Base-by-base conservation (phyloP, 2,888 invertebrate genomes). In the Magallana nippona region DNA sequence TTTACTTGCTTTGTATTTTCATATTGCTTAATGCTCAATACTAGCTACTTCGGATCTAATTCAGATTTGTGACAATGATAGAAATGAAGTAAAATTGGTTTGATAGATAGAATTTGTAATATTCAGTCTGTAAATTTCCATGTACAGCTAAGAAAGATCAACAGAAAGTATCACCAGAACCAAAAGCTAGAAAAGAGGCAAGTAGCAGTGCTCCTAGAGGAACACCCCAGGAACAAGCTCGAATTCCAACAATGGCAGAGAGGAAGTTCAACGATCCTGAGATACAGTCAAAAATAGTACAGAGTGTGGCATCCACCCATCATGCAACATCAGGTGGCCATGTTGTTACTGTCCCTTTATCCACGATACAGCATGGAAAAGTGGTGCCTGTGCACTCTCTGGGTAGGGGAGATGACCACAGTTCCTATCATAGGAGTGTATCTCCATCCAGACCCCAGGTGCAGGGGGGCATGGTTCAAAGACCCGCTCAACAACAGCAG, bases 391-490 rank as follows among this genome's bases (percentile, higher is more conserved):
- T 79, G 19, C 79, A 27, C 27, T 10, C 15, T 15, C 1, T 71
- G 17, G 32, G 80, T 27, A 17, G 55, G 15, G 32, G 71, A 32
- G 58, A 57, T 80, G 55, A 86, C 85, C 32, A 87, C 86, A 83
- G 15, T 19, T 89, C 27, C 88, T 89, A 63, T 88, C 89, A 55
- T 88, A 89, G 84, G 89, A 89, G 88, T 63, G 58, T 88, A 19
- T 89, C 89, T 11, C 89, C 89, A 44, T 89, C 89, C 17, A 86
- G 89, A 82, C 13, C 11, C 32, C 58, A 71, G 19, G 60, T 17
- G 1, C 79, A 56, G 22, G 79, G 55, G n/a, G 27, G 55, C 13
- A 22, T n/a, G 8, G 56, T 27, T 8, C 79, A 56, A 79, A 83
- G 78, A 77, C 71, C 63, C 19, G 63, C 11, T 55, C 60, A 15